Percentiles rank a stretch among this genome's conserved stretches.
phyloP scores from a whole-genome alignment of 2,797 vertebrate genomes.

The Silurus aristotelis region DNA sequence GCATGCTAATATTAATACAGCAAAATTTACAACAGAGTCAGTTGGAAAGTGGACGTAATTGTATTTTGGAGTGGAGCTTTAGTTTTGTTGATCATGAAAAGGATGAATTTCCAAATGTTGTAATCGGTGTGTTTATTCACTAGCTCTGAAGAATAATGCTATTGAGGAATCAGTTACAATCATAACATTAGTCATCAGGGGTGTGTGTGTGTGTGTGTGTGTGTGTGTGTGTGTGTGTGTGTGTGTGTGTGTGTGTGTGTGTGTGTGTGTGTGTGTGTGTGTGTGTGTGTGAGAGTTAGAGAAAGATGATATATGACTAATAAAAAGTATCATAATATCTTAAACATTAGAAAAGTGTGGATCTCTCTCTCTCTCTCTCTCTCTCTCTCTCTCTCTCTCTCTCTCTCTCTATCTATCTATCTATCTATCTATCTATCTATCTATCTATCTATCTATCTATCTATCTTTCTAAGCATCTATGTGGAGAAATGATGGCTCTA shows the following conservation, averaged over 20 bases:
- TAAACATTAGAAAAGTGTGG: background rate
- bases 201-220: background rate
- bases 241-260: background rate
- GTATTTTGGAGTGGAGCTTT: background rate
- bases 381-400: background rate
- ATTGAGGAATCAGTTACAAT: conserved; percentile 18
- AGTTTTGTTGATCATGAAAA: background rate
- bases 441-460: background rate
- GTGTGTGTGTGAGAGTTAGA: background rate
- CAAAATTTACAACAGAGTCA: background rate
- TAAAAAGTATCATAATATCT: background rate
- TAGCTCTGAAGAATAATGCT: background rate
- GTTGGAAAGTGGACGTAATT: background rate
- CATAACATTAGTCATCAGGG: conserved; percentile 1
- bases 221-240: background rate
- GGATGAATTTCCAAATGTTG: background rate
- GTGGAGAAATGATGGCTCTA: background rate
- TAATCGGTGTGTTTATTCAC: conserved; percentile 5
- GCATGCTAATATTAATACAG: background rate
- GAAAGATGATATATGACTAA: background rate
- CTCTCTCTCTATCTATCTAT: background rate
- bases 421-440: background rate
- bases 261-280: background rate
- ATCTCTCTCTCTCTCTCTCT: background rate
- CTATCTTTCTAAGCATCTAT: background rate